phyloP scores from a whole-genome alignment of 2,888 invertebrate genomes.

The Limenitis camilla region DNA sequence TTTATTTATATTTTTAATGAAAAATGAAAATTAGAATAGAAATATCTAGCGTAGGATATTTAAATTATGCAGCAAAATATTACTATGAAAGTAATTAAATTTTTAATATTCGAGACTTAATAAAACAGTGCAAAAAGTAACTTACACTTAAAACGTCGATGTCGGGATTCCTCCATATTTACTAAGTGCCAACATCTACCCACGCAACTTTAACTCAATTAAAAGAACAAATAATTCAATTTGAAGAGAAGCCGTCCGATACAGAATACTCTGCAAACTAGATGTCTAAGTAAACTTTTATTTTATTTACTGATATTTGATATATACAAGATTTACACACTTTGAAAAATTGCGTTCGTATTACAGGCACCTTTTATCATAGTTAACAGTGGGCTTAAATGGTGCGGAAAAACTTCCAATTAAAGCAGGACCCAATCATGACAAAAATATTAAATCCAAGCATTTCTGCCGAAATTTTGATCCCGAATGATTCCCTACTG shows the following conservation, averaged over 20 bases:
- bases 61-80: no score
- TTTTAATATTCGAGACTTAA: neutral
- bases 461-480: no score
- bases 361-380: no score
- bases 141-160: constrained; percentile 5
- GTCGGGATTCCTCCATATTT: constrained; percentile 8
- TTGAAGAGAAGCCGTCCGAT: constrained; percentile 17
- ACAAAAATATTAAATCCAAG: no score
- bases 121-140: constrained; percentile 2
- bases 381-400: no score
- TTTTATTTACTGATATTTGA: constrained; percentile 8
- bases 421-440: no score
- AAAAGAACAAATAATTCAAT: constrained; percentile 21
- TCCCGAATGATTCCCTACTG: no score
- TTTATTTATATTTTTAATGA: neutral
- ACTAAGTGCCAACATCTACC: constrained; percentile 14
- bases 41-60: no score
- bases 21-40: no score
- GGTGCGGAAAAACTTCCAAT: no score
- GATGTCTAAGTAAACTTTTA: constrained; percentile 7
- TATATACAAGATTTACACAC: neutral
- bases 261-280: constrained; percentile 15
- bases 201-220: constrained; percentile 13
- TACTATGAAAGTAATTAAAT: no score
- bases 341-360: no score